Conservation (phyloP, 2,797 vertebrate species). For the Syngnathus acus region DNA sequence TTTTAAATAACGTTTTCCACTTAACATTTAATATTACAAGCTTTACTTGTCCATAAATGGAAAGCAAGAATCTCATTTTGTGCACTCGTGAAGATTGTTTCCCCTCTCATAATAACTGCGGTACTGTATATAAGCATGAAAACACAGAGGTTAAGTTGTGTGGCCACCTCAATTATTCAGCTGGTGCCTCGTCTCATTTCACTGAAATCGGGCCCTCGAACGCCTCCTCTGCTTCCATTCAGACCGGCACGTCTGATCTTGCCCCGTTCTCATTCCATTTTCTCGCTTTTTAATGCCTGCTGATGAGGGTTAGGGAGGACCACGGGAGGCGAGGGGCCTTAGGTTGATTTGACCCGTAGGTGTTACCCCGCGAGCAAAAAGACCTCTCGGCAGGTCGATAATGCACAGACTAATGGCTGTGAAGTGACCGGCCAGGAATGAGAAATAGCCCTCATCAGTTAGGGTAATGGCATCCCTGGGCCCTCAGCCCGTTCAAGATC, state of each 20-base stretch:
- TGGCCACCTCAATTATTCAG: slow-evolving; percentile 4
- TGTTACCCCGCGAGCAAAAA: slow-evolving; percentile 63
- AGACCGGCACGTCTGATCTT: neutral
- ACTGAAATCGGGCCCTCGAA: neutral
- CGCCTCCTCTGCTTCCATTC: neutral
- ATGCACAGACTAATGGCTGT: slow-evolving; percentile 70
- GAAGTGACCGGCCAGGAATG: slow-evolving; percentile 67
- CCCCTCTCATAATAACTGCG: neutral
- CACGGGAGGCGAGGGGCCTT: slow-evolving; percentile 28
- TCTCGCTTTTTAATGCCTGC: slow-evolving; percentile 44
- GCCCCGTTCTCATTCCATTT: slow-evolving; percentile 1
- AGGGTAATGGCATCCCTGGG: slow-evolving; percentile 73
- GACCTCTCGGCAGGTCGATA: slow-evolving; percentile 69
- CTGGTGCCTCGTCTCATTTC: slow-evolving; percentile 7
- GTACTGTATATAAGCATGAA: neutral
- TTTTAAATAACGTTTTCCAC: neutral
- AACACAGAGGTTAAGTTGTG: slow-evolving; percentile 18
- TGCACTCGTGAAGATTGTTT: neutral
- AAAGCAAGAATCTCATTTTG: neutral
- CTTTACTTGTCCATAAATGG: neutral
- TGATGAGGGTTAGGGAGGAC: slow-evolving; percentile 58
- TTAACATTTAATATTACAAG: neutral
- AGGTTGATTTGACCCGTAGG: slow-evolving; percentile 66
- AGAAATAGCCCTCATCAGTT: slow-evolving; percentile 74
- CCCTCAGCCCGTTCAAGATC: slow-evolving; percentile 62